A percentile compares a stretch with the other conserved stretches of the same genome.
Evolutionary conservation across 2,797 vertebrate genomes (phyloP).

Genomic region (Chelon auratus): DNA sequence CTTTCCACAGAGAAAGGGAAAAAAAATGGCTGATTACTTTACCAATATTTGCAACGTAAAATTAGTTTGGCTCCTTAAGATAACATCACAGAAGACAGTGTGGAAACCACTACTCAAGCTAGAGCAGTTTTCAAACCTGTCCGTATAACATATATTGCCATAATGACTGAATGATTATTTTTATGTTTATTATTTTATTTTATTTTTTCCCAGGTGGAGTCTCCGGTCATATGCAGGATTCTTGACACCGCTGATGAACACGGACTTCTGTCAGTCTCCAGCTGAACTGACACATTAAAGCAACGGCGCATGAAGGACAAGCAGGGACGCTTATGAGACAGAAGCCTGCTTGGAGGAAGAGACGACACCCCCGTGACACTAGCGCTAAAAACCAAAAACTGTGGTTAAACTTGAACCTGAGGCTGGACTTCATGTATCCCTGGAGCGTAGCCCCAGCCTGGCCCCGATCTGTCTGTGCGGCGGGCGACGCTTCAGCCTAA

Average conservation of each 20-base stretch:
- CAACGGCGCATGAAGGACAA: constrained; percentile 27
- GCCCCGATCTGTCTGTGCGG: constrained; percentile 2
- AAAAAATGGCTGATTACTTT: neutral
- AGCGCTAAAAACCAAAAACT: constrained; percentile 51
- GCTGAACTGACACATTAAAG: constrained; percentile 72
- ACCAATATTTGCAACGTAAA: neutral
- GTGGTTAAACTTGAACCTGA: constrained; percentile 37
- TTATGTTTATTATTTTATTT: neutral
- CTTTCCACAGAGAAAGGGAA: neutral
- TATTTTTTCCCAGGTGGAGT: constrained; percentile 88
- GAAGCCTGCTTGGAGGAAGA: constrained; percentile 23
- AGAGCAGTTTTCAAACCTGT: neutral
- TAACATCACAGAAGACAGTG: neutral
- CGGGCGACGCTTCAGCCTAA: constrained; percentile 9
- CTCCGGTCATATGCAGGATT: constrained; percentile 97
- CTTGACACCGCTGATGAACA: constrained; percentile 96
- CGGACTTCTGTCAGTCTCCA: constrained; percentile 93
- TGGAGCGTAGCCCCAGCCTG: constrained; percentile 10
- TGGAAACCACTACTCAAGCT: neutral
- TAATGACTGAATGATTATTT: neutral
- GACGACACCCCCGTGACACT: constrained; percentile 37
- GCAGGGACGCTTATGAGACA: constrained; percentile 23
- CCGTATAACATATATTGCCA: neutral
- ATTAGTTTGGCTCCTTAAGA: neutral
- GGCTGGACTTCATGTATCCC: constrained; percentile 48